Conservation (phyloP, 2,888 invertebrate species). For the Anoplius nigerrimus region DNA sequence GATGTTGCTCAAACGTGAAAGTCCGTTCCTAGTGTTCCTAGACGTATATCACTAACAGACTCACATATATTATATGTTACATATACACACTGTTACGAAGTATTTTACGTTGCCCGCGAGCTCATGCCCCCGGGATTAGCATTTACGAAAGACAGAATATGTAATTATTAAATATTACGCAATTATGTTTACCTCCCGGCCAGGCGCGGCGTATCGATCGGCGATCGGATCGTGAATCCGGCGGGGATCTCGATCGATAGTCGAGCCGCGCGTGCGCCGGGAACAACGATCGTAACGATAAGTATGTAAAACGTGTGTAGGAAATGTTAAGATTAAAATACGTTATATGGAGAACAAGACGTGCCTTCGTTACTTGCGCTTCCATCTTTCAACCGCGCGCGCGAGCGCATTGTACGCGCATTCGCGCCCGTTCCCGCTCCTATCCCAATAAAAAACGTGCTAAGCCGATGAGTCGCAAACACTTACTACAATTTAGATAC, state of each 20-base stretch:
- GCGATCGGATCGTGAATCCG: too few species aligned
- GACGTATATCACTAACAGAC: conserved; percentile 22
- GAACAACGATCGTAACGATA: conserved; percentile 5
- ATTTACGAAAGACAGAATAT: conserved; percentile 7
- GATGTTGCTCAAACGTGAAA: conserved; percentile 48
- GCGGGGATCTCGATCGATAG: too few species aligned
- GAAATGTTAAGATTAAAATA: conserved; percentile 28
- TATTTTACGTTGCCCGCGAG: conserved; percentile 7
- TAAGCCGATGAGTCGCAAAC: too few species aligned
- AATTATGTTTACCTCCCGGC: too few species aligned
- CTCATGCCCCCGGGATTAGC: conserved; percentile 4
- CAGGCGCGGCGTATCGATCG: too few species aligned
- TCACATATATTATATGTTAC: not conserved
- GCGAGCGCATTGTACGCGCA: conserved; percentile 3
- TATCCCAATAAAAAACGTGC: too few species aligned
- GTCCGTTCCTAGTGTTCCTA: conserved; percentile 53
- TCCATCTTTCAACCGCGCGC: too few species aligned
- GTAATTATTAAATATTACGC: too few species aligned
- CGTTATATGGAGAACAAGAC: conserved; percentile 12
- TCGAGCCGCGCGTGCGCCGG: too few species aligned
- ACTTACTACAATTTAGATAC: too few species aligned
- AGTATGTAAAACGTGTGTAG: conserved; percentile 30
- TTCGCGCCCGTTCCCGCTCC: too few species aligned
- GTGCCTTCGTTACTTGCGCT: too few species aligned
- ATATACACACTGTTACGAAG: conserved; percentile 4